These are phyloP conservation scores for Julus scanicus DNA, from an alignment of 2,888 invertebrate species.

Conservation along the genomic window DNA sequence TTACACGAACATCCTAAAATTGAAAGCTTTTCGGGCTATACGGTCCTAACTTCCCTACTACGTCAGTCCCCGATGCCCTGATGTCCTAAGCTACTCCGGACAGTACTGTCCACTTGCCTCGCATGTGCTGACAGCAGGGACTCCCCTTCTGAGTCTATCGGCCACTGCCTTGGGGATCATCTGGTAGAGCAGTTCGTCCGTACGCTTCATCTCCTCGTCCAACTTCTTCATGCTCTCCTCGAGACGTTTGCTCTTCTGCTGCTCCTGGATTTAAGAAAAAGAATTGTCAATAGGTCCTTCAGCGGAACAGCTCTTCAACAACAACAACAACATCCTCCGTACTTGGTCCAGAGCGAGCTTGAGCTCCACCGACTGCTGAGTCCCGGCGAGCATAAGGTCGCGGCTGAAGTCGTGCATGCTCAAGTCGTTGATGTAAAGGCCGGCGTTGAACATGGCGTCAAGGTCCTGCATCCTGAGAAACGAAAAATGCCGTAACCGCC, in stretches of 20 bases:
- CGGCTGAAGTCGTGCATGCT: constrained; percentile 99
- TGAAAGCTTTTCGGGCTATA: too few relatives aligned
- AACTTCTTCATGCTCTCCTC: constrained; percentile 96
- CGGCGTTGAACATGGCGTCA: constrained; percentile 90
- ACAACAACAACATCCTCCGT: not conserved
- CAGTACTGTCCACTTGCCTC: constrained; percentile 74
- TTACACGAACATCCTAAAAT: too few relatives aligned
- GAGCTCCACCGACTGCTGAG: constrained; percentile 96
- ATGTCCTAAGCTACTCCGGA: not conserved
- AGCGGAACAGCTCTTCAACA: too few relatives aligned
- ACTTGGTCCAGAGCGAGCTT: constrained; percentile 88
- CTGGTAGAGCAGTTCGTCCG: constrained; percentile 95
- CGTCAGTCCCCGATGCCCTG: too few relatives aligned
- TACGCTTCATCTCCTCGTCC: constrained; percentile 94
- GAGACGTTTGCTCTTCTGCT: constrained; percentile 94
- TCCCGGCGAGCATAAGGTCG: constrained; percentile 71
- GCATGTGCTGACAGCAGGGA: constrained; percentile 95
- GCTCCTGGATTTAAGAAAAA: constrained; percentile 75
- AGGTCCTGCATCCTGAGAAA: constrained; percentile 82
- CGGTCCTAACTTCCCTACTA: too few relatives aligned
- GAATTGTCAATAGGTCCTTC: not conserved
- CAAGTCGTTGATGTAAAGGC: constrained; percentile 95
- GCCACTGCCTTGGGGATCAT: constrained; percentile 99
- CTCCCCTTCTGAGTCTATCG: constrained; percentile 90
- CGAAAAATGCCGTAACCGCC: not conserved